Evolutionary conservation across 2,797 vertebrate genomes (phyloP), one percentile per base, ranked within the genome.

Genomic region (Sciurus carolinensis): DNA sequence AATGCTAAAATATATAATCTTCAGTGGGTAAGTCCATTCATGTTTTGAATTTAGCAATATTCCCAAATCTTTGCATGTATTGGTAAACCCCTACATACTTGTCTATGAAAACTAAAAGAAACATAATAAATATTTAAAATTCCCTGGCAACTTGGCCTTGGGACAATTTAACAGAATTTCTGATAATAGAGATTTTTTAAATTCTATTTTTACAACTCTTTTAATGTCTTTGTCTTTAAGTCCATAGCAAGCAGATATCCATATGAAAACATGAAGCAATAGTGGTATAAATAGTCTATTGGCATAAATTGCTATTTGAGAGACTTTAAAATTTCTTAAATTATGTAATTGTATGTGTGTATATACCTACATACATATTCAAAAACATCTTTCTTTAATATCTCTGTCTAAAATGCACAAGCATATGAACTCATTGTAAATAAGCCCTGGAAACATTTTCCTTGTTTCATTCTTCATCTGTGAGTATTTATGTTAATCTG

Each of bases 101-200:
- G 44, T 71, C 52, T 94, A 71, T 76, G 42, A 94, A 75, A 44
- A 28, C 62, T 93, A 95, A n/a, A 87, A 92, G 84, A 96, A 93
- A 90, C 1, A 54, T 54, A 80, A 94, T 92, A 91, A 92, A 88
- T 86, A 96, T 86, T 87, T 94, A 77, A 92, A 64, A 93, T 80
- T 94, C 36, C 4, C 42, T 92, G 28, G 75, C 76, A 96, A 82
- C 24, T 88, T 95, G 62, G 28, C 17, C 90, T 94, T 92, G 44
- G 33, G 79, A 83, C 22, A 93, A 75, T 94, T 93, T 95, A 57
- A 91, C 96, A 80, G 77, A 72, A 47, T 82, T 92, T 88, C 75
- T 85, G 59, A 94, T 94, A 81, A 72, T 54, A 94, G 75, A 90
- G 30, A 57, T 80, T 71, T 90, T 89, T 75, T 39, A 39, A 39